Evolutionary conservation across 2,113 vertebrate genomes (phyloP), one percentile per base, ranked within the genome.

Genomic region (Mormyrus lacerda): DNA sequence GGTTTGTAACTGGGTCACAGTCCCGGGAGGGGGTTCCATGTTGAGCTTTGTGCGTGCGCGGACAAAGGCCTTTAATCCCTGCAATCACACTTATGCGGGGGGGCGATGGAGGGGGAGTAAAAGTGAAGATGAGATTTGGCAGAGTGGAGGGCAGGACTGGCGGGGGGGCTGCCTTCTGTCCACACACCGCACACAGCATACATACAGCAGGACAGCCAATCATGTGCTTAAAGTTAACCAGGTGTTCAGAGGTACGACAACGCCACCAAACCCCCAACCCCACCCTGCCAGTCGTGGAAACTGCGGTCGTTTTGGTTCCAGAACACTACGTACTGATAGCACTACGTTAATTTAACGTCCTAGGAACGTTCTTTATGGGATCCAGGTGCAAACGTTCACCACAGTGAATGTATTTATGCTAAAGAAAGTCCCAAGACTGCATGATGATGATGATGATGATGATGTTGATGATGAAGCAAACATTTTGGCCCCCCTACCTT

Each of bases 401-500:
- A 19, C 35, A 19, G 35, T 17, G 15, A 35, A 17, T 17, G 35
- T 2, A 19, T 76, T 39, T 79, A 42, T 79, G 13, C 73, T 42
- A 27, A 39, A 79, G 31, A 6, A 42, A 19, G 61, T 11, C 61
- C n/a, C 61, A 11, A n/a, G 19, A 55, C 27, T 13, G n/a, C 61
- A 7, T 69, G 10, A 69, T 31, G n/a, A 24, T 58, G 19, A 61
- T 61, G 55, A 61, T 61, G 58, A 11, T 31, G 61, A 31, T 11
- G 55, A 61, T 61, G 58, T 3, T 31, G 61, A 31, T 11, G 10
- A 65, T 27, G 5, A 19, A 19, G 8, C 51, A 13, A 69, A 69
- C n/a, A 69, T 69, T 11, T 4, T 0, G 48, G 39, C n/a, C 27
- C 5, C 48, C 44, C 3, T 91, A 97, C 97, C 97, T 93, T 97